Evolutionary conservation across 2,888 invertebrate species (phyloP), one percentile per base, ranked within the genome.

Genomic region (Apotomis capreana): DNA sequence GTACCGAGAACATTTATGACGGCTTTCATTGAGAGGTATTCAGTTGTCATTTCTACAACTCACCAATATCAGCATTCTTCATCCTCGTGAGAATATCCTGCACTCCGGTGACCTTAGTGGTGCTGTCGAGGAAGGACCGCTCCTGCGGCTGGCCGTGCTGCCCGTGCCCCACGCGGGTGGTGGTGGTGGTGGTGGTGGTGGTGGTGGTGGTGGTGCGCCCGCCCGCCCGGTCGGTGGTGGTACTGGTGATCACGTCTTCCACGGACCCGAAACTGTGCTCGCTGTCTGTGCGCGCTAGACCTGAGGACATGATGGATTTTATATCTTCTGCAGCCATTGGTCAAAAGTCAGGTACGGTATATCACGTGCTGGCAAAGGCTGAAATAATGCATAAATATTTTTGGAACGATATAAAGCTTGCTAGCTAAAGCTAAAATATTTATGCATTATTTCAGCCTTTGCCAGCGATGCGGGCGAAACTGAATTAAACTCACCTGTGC

Each of bases 61-160:
- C 76, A 95, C 95, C 95, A 78, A 95, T 94, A 81, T 96, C 96
- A 77, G 96, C 96, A 82, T 96, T 96, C 84, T 95, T 95, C 97
- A 97, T 97, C 78, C 97, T 94, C 5, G 95, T 94, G 69, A 97
- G 91, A 13, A 96, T 96, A 83, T 97, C 97, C 83, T 96, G 95
- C 2, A 97, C 95, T 4, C 96, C 96, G 4, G 95, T 94, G 67
- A 97, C 96, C 82, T 95, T 95, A 13, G 95, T 94, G 78, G 92
- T 95, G 87, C 95, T 96, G 82, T 95, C 95, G 40, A 97, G 93
- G 87, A 97, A 97, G 10, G 96, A 96, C 73, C 94, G 84, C 80
- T 89, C 89, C 73, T 79, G 71, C 5, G 49, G 3, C 9, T 44
- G 44, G 5, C 44, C 46, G 78, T 15, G 77, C 75, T 73, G 76